Evolutionary conservation across 2,888 invertebrate species (phyloP), one percentile per base, ranked within the genome.

Genomic region (Diloba caeruleocephala): DNA sequence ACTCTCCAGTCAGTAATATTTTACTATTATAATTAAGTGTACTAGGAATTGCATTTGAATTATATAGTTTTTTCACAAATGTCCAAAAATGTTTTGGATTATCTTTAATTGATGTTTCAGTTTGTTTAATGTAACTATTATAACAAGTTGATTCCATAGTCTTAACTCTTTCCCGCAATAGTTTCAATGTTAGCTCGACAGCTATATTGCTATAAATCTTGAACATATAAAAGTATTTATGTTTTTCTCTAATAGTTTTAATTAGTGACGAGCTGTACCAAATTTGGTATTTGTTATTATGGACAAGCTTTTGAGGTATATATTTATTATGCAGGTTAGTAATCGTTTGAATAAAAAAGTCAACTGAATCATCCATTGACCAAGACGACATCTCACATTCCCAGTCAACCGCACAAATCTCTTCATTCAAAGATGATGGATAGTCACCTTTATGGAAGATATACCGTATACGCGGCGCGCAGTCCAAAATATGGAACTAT

Each of bases 251-350:
- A 7, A 49, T 50, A 7, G 17, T 2, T 21, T 10, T 33, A 7
- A 44, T 50, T 0, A 59, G 21, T 6, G 46, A 1, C 1, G 15
- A 14, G 9, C 5, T 39, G 25, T 50, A 54, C 50, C 54, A 54
- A 0, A 12, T 26, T 7, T 54, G 50, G 19, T 45, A 59, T 5
- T 3, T 29, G 7, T 50, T 38, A 1, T 42, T 43, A 7, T 12
- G 37, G 0, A 7, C 2, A 1, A 12, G 4, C n/a, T 38, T 42
- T 12, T 25, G 13, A 0, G 43, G 57, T 1, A 43, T 48, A 9
- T 31, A 57, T 15, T 44, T 39, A 4, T 1, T 25, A 15, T 45
- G 45, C 0, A 45, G 21, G 1, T 33, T 12, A 3, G 8, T 1
- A 10, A 44, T 23, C 2, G 10, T 3, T 0, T 44, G 1, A 7